These are phyloP conservation scores for Parauchenoglanis ngamensis DNA, from an alignment of 2,797 vertebrate genomes.

Conservation along the genomic window DNA sequence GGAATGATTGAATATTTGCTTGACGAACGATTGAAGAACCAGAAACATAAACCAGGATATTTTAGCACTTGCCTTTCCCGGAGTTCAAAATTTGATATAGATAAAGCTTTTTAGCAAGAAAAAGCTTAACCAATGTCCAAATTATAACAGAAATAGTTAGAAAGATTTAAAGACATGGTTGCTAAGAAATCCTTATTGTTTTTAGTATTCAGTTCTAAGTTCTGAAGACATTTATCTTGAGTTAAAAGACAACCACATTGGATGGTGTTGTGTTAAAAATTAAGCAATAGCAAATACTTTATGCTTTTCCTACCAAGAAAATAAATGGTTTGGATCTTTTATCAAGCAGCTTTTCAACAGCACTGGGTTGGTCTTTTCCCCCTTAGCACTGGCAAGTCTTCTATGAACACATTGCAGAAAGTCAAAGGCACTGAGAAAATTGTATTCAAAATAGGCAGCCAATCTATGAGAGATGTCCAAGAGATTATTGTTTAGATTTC, in stretches of 20 bases:
- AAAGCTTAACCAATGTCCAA: neutral
- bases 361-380: neutral
- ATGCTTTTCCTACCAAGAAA: neutral
- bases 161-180: neutral
- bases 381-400: neutral
- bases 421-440: constrained; percentile 15
- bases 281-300: neutral
- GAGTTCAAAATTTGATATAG: neutral
- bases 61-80: neutral
- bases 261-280: neutral
- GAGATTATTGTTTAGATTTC: neutral
- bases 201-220: neutral
- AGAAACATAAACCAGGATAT: neutral
- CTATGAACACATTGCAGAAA: neutral
- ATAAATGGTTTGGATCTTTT: neutral
- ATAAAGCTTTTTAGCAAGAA: neutral
- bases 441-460: neutral
- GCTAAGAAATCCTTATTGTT: neutral
- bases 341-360: neutral
- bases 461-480: neutral
- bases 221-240: neutral
- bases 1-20: neutral
- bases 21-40: neutral
- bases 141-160: neutral
- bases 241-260: neutral